phyloP scores from a whole-genome alignment of 2,797 vertebrate species.

The Phalloptychus januarius region DNA sequence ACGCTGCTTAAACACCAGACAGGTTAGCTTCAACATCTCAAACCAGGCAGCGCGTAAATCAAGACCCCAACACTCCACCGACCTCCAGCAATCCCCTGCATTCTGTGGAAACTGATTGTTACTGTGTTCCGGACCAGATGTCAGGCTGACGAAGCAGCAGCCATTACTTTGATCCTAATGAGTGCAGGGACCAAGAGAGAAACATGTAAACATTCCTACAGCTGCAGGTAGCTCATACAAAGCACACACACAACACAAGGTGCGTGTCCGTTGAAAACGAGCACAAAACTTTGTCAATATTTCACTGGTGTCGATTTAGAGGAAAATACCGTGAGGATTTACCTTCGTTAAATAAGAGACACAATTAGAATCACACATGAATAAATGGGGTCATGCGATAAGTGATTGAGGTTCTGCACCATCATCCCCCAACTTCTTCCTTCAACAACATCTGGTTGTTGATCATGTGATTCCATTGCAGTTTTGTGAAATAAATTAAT shows the following conservation, averaged over 20 bases:
- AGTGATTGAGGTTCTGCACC: too few relatives aligned
- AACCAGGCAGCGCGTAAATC: not conserved
- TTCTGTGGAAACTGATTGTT: constrained; percentile 40
- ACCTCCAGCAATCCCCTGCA: not conserved
- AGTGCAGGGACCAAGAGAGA: constrained; percentile 40
- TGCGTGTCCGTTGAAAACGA: too few relatives aligned
- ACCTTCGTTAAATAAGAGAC: too few relatives aligned
- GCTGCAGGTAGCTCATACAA: constrained; percentile 24
- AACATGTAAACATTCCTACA: constrained; percentile 9
- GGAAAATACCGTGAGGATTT: too few relatives aligned
- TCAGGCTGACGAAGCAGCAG: constrained; percentile 19
- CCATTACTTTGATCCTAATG: constrained; percentile 47
- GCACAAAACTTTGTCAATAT: too few relatives aligned
- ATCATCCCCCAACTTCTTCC: too few relatives aligned
- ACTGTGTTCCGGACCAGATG: constrained; percentile 42
- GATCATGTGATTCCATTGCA: too few relatives aligned
- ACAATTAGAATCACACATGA: too few relatives aligned
- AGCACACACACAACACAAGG: constrained; percentile 19
- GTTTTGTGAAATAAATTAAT: too few relatives aligned
- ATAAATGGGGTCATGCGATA: too few relatives aligned
- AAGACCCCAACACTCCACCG: not conserved
- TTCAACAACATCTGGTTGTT: too few relatives aligned
- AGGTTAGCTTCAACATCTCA: constrained; percentile 12
- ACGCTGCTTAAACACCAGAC: constrained; percentile 11
- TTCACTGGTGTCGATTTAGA: too few relatives aligned